These are phyloP conservation scores for Syngnathus floridae DNA, from an alignment of 2,113 vertebrate genomes.

Conservation along the genomic window DNA sequence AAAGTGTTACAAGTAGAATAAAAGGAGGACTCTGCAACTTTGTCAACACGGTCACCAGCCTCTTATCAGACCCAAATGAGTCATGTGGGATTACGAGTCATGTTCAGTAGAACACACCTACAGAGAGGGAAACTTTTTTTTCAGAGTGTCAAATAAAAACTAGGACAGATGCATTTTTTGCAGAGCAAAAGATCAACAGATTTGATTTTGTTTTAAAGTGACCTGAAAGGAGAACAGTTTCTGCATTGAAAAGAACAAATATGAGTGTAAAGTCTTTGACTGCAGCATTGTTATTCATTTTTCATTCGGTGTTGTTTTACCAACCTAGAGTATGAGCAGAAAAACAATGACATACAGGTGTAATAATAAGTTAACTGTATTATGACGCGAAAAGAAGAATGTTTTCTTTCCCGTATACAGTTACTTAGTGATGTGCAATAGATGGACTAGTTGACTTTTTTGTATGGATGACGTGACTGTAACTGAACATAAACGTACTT, in stretches of 20 bases:
- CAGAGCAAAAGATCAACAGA: conserved; percentile 24
- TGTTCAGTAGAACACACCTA: conserved; percentile 52
- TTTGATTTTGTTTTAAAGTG: conserved; percentile 22
- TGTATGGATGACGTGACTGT: no score
- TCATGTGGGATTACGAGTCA: conserved; percentile 61
- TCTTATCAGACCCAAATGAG: conserved; percentile 47
- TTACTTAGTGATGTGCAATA: no score
- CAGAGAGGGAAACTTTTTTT: conserved; percentile 55
- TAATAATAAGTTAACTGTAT: not conserved
- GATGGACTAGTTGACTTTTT: no score
- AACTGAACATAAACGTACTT: no score
- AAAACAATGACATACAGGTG: not conserved
- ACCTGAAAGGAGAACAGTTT: conserved; percentile 3
- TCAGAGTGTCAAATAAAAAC: conserved; percentile 37
- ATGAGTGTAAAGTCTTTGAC: conserved; percentile 14
- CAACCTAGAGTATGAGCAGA: not conserved
- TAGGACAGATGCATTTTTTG: conserved; percentile 32
- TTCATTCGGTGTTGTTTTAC: not conserved
- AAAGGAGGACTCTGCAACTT: conserved; percentile 25
- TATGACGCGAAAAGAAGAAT: no score
- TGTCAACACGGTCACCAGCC: conserved; percentile 26
- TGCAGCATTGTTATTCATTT: not conserved
- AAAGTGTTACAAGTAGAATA: conserved; percentile 25
- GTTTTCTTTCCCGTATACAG: no score
- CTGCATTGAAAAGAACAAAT: not conserved